phyloP scores from a whole-genome alignment of 1,140 invertebrate species.

The Hyposmocoma kahamanoa region DNA sequence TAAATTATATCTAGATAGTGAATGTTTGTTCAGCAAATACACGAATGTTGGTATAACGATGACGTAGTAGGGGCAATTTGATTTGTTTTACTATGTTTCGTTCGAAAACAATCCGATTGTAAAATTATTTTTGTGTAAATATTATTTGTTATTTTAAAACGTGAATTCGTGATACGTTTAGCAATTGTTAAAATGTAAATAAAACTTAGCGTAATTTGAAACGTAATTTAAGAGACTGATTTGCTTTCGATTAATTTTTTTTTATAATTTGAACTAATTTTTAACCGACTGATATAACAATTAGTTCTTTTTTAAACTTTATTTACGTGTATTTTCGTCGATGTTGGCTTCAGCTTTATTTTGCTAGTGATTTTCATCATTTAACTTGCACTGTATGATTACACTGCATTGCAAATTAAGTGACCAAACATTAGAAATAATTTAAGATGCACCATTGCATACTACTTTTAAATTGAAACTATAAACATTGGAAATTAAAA shows the following conservation, averaged over 20 bases:
- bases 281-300: conserved; percentile 51
- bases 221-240: conserved; percentile 67
- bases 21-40: conserved; percentile 59
- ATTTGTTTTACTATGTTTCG: too few species aligned
- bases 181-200: conserved; percentile 42
- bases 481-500: too few species aligned
- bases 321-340: conserved; percentile 24
- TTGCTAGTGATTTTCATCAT: conserved; percentile 28
- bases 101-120: too few species aligned
- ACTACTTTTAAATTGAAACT: too few species aligned
- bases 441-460: conserved; percentile 28
- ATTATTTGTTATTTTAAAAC: too few species aligned
- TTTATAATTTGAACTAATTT: conserved; percentile 21
- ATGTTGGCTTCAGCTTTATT: conserved; percentile 55
- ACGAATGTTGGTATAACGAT: too few species aligned
- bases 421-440: conserved; percentile 12
- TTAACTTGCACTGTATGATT: conserved; percentile 32
- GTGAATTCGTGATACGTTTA: too few species aligned
- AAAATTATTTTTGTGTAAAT: too few species aligned
- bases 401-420: conserved; percentile 23
- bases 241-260: conserved; percentile 48
- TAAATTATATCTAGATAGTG: conserved; percentile 66
- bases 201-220: conserved; percentile 49
- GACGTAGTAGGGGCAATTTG: too few species aligned
- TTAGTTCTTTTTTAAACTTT: conserved; percentile 29